Evolutionary conservation across 2,888 invertebrate species (phyloP), one percentile per base, ranked within the genome.

Genomic region (Lasioglossum morio): DNA sequence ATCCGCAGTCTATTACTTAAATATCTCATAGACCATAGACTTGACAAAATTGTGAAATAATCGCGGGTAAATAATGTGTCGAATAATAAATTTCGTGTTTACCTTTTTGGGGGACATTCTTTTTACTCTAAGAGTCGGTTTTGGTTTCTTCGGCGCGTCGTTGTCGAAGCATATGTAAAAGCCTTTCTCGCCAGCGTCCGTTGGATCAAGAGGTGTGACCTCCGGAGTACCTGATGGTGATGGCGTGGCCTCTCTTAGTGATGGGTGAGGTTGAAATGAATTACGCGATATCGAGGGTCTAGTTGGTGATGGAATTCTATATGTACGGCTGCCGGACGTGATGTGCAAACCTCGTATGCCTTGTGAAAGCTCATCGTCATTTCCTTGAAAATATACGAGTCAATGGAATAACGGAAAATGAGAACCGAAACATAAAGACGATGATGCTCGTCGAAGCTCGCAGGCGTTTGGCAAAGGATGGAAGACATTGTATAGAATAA

Each of bases 141-240:
- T 99, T 27, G 98, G 98, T 93, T 98, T 96, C 94, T 98, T 98
- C 27, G 98, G 98, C 92, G 97, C 97, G 82, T 98, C 98, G 94
- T 98, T 97, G 94, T 98, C 98, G 94, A 99, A 98, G 77, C 98
- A 98, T 94, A 99, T 98, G 95, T 99, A 99, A 96, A 99, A 99
- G 48, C 98, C 98, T 95, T 98, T 98, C 94, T 98, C 98, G 19
- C 93, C 94, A 23, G 91, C 91, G 85, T 96, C 96, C 19, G 95
- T 95, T 8, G 95, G 93, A 89, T 96, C 96, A 60, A 95, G 94
- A 48, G 95, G 93, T n/a, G 93, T 86, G 92, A 96, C 88, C 94
- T 96, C 91, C 90, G 95, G 90, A 63, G 93, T 84, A 94, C 95
- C 83, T 93, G 94, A 91, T 93, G 94, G 96, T 94, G 93, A 96